Percentiles rank a stretch among this genome's conserved stretches.
Conservation (phyloP, 1,140 invertebrate species). For the Tetramorium parvispinum region DNA sequence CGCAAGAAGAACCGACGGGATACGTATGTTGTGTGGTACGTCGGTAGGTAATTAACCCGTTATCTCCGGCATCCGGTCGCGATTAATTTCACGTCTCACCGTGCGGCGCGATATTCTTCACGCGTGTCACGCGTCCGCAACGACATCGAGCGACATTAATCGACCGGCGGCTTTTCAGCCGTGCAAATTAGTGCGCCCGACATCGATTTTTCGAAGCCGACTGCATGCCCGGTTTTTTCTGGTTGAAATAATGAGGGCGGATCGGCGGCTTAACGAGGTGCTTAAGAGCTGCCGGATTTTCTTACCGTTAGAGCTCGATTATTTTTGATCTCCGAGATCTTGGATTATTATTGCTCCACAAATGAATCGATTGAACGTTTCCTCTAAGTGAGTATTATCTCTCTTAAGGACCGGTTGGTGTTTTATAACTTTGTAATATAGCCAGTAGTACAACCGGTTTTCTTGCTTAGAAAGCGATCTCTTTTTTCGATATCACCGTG, state of each 20-base stretch:
- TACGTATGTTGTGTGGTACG: conserved; percentile 13
- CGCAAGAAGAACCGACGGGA: conserved; percentile 44
- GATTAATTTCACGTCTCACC: conserved; percentile 80
- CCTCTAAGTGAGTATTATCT: conserved; percentile 28
- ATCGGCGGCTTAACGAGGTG: neutral
- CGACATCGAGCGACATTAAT: conserved; percentile 61
- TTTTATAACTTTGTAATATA: conserved; percentile 67
- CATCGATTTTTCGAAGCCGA: neutral
- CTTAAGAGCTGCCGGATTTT: too few relatives aligned
- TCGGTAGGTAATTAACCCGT: conserved; percentile 76
- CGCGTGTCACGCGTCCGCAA: conserved; percentile 32
- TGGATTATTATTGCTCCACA: conserved; percentile 11
- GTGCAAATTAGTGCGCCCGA: conserved; percentile 27
- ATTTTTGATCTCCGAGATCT: neutral
- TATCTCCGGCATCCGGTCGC: conserved; percentile 75
- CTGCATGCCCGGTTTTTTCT: neutral
- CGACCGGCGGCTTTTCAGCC: conserved; percentile 41
- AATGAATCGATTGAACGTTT: conserved; percentile 29
- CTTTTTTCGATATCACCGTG: conserved; percentile 51
- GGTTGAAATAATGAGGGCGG: conserved; percentile 12
- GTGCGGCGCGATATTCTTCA: conserved; percentile 50
- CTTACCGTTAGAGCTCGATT: neutral
- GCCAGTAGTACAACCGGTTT: conserved; percentile 65
- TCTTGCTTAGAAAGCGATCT: conserved; percentile 63
- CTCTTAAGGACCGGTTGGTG: conserved; percentile 45